Evolutionary conservation across 1,140 invertebrate species (phyloP).

Genomic region (Drosophila repleta): DNA sequence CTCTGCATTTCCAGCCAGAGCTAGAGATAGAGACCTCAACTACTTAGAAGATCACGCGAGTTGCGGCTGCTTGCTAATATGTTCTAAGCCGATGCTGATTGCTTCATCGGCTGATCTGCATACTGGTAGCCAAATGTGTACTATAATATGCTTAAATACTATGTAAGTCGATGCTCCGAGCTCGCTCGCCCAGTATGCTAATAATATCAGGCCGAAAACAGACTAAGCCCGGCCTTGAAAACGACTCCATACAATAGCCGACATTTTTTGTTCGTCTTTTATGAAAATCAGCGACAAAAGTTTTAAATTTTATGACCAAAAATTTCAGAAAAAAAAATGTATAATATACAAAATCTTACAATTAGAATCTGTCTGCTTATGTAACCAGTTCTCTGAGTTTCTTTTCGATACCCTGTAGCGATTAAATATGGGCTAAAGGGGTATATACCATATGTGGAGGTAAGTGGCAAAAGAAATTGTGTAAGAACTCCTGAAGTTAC

Average conservation of each 20-base stretch:
- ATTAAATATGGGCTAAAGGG: too few species aligned
- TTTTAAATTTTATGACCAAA: conserved; percentile 66
- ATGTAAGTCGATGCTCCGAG: conserved; percentile 62
- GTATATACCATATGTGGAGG: too few species aligned
- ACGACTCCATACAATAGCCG: conserved; percentile 54
- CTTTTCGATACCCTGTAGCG: conserved; percentile 17
- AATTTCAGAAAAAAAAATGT: conserved; percentile 25
- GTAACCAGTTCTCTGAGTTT: conserved; percentile 63
- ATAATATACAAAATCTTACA: conserved; percentile 33
- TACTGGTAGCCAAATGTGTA: conserved; percentile 62
- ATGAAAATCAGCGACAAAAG: conserved; percentile 60
- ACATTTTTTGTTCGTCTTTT: conserved; percentile 16
- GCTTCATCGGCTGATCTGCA: conserved; percentile 74
- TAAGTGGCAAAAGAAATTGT: too few species aligned
- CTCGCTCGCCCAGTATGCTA: conserved; percentile 65
- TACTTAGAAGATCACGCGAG: conserved; percentile 37
- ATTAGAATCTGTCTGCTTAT: conserved; percentile 58
- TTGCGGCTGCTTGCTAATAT: conserved; percentile 13
- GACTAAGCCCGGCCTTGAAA: conserved; percentile 56
- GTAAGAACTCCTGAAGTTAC: too few species aligned
- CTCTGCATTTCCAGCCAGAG: neutral
- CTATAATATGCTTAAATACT: conserved; percentile 52
- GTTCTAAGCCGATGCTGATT: conserved; percentile 37
- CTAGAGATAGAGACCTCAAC: neutral
- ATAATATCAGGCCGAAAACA: conserved; percentile 53